Evolutionary conservation across 2,797 vertebrate genomes (phyloP), one percentile per base, ranked within the genome.

Genomic region (Cyprinella venusta): DNA sequence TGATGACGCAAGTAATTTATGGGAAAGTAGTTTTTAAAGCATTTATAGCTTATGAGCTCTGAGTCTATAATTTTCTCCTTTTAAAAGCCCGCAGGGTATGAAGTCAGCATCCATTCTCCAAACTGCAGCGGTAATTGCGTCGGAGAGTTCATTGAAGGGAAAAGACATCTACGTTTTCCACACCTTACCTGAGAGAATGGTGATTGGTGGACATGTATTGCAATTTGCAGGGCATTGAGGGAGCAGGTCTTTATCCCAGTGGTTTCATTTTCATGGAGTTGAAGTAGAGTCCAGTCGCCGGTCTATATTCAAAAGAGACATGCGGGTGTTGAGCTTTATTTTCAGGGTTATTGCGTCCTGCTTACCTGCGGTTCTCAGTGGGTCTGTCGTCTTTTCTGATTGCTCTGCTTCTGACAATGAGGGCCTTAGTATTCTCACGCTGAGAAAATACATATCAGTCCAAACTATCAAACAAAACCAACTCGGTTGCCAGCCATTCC

Each of bases 391-490:
- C 40, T 83, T 61, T 78, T 50, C 30, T 70, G 64, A 77, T 78
- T 61, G 50, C 75, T 71, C 38, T 56, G 26, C 72, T 10, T 67
- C 81, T 67, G 33, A 76, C 72, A 82, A 68, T 76, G 72, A 82
- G 72, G 33, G 71, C 38, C 50, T 42, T 74, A 69, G 72, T 82
- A 63, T 70, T n/a, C 30, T 63, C 81, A 77, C 1, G 42, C 81
- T 83, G 81, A 77, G 75, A 83, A 70, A 83, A 77, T 78, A 68
- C 63, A 82, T 76, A 78, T 83, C 65, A 70, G 75, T 70, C 64
- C 52, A 77, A 76, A 78, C 38, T 61, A 78, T 59, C 65, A 70
- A 63, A 83, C 75, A 78, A 70, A 78, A 83, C 65, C 65, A 45
- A 50, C 21, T 36, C 8, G 12, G 21, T 21, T 59, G 65, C 52